These are phyloP conservation scores for Molossus alvarezi DNA, from an alignment of 2,797 vertebrate species.

Conservation along the genomic window DNA sequence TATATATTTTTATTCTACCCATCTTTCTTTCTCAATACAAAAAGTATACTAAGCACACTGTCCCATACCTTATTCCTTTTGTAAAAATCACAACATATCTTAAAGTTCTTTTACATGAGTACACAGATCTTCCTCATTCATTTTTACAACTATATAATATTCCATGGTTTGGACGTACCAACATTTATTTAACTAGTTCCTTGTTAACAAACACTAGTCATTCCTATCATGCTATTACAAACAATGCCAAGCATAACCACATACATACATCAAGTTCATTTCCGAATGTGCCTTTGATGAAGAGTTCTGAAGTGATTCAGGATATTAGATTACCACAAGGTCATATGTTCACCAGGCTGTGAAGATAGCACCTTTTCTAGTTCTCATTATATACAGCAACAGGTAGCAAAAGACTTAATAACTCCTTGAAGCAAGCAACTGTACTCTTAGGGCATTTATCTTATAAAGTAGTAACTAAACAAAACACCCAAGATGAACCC, in stretches of 20 bases:
- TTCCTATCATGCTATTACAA: not conserved
- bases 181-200: constrained; percentile 23
- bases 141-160: constrained; percentile 7
- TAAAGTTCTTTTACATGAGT: not conserved
- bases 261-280: not conserved
- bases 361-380: constrained; percentile 7
- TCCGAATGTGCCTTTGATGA: constrained; percentile 17
- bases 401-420: constrained; percentile 26
- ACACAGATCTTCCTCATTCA: not conserved
- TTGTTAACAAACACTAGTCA: not conserved
- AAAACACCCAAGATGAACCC: not conserved
- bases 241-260: not conserved
- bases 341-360: not conserved
- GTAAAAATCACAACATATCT: not conserved
- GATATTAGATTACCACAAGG: not conserved
- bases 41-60: not conserved
- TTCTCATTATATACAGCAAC: constrained; percentile 7
- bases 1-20: not conserved
- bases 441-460: constrained; percentile 18
- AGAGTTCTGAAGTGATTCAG: not conserved
- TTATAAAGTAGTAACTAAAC: constrained; percentile 46
- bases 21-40: not conserved
- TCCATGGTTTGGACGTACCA: not conserved
- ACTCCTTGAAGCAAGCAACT: constrained; percentile 9
- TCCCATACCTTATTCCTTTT: not conserved